phyloP scores from a whole-genome alignment of 1,140 invertebrate genomes.

The Xylocopa sonorina region DNA sequence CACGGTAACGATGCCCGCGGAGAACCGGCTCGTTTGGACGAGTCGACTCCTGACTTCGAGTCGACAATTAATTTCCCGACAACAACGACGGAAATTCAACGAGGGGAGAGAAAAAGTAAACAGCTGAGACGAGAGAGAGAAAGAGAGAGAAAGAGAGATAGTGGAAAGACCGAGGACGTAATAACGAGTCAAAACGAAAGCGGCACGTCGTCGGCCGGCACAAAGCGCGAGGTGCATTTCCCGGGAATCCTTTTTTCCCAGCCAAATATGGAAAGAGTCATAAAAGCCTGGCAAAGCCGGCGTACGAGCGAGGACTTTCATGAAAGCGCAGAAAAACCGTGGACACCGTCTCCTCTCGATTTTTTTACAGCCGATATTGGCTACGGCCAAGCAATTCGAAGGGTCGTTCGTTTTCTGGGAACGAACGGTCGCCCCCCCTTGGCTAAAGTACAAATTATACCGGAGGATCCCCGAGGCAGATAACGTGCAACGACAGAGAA shows the following conservation, averaged over 20 bases:
- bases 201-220: background rate
- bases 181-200: conserved; percentile 33
- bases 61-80: background rate
- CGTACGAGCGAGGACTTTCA: conserved; percentile 36
- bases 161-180: too few species aligned
- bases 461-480: conserved; percentile 45
- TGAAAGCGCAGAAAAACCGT: conserved; percentile 66
- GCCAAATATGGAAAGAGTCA: conserved; percentile 36
- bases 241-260: conserved; percentile 20
- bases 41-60: background rate
- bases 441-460: conserved; percentile 70
- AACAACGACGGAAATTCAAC: background rate
- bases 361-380: conserved; percentile 67
- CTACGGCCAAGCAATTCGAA: conserved; percentile 48
- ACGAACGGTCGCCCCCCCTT: conserved; percentile 49
- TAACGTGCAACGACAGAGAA: conserved; percentile 47
- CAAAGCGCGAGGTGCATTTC: conserved; percentile 30
- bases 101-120: background rate
- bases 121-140: too few species aligned
- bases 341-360: conserved; percentile 66
- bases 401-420: conserved; percentile 51
- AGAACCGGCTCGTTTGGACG: too few species aligned
- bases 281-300: conserved; percentile 34
- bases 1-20: too few species aligned
- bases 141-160: too few species aligned